Conservation (phyloP, 2,797 vertebrate species). For the Muscicapa comitata region DNA sequence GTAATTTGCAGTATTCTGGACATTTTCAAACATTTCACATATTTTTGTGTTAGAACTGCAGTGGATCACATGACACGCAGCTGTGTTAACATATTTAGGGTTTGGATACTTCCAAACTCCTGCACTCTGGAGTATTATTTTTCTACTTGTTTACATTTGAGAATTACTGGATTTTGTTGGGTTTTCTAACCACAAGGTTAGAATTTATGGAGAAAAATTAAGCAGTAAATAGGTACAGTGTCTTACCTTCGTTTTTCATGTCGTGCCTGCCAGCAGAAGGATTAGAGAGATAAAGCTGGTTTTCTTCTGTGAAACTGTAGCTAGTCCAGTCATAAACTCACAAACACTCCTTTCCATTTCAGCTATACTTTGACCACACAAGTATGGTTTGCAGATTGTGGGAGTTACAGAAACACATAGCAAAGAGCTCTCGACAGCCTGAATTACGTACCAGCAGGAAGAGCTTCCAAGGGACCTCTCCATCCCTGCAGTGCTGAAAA, state of each 20-base stretch:
- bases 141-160: conserved; percentile 41
- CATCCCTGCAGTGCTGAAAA: conserved; percentile 36
- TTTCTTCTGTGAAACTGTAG: conserved; percentile 31
- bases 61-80: conserved; percentile 21
- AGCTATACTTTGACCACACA: conserved; percentile 26
- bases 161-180: conserved; percentile 10
- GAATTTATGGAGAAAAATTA: conserved; percentile 1
- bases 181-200: conserved; percentile 35
- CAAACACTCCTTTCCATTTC: background rate
- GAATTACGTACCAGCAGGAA: conserved; percentile 3
- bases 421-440: background rate
- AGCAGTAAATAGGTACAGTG: conserved; percentile 24
- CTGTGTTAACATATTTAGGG: conserved; percentile 41
- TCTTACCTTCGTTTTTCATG: conserved; percentile 14
- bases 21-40: conserved; percentile 9
- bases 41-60: conserved; percentile 21
- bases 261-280: conserved; percentile 20
- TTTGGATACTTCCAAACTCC: conserved; percentile 16
- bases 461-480: conserved; percentile 40
- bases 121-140: conserved; percentile 23
- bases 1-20: background rate
- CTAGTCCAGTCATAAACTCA: background rate
- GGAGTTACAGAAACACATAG: conserved; percentile 4
- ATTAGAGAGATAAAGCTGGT: conserved; percentile 36
- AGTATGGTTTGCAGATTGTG: conserved; percentile 38